A percentile compares a stretch with the other conserved stretches of the same genome.
Conservation (phyloP, 2,888 invertebrate genomes). For the Vanessa cardui region DNA sequence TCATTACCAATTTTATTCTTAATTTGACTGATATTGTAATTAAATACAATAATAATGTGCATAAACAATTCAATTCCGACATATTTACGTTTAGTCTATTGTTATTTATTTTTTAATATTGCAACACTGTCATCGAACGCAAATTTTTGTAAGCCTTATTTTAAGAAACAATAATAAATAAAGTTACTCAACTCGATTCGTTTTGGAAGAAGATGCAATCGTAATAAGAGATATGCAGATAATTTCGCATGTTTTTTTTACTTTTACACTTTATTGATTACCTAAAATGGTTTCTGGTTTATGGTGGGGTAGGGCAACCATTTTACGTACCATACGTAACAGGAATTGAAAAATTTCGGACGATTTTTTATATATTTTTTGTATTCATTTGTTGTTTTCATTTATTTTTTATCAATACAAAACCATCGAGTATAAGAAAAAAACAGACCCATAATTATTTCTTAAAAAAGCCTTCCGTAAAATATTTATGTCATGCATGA, state of each 20-base stretch:
- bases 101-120: conserved; percentile 15
- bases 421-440: no score
- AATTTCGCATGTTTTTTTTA: neutral
- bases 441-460: no score
- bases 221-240: conserved; percentile 12
- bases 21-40: neutral
- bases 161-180: conserved; percentile 23
- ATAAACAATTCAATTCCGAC: neutral
- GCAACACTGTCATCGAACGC: conserved; percentile 19
- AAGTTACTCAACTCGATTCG: conserved; percentile 27
- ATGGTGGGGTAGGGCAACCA: no score
- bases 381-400: no score
- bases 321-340: no score
- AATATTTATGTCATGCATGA: no score
- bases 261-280: neutral
- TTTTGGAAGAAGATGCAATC: conserved; percentile 31
- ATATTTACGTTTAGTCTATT: neutral
- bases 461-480: no score
- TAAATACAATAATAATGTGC: neutral
- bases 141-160: conserved; percentile 20
- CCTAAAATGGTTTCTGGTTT: neutral
- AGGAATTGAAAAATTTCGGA: no score
- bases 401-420: no score
- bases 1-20: neutral
- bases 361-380: no score